Evolutionary conservation across 2,888 invertebrate species (phyloP).

Genomic region (Odontomyia ornata): DNA sequence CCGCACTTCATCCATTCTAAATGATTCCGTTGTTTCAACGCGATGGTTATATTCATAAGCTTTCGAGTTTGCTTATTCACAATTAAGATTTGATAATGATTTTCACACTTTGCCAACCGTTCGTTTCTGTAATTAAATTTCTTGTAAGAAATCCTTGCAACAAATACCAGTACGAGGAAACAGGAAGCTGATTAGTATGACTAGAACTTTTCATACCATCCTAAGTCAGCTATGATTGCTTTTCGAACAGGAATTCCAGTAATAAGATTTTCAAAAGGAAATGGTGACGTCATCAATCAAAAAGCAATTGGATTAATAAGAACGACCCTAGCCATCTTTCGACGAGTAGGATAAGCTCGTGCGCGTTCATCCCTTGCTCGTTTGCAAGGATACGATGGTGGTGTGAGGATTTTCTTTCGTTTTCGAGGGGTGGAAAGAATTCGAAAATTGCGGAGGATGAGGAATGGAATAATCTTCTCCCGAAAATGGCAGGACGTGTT

Average conservation of each 20-base stretch:
- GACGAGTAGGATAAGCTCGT: conserved; percentile 39
- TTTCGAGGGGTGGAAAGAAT: background rate
- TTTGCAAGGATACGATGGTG: background rate
- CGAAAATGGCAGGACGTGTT: conserved; percentile 33
- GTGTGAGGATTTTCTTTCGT: conserved; percentile 31
- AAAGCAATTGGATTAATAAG: conserved; percentile 39
- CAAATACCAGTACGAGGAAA: too few species aligned
- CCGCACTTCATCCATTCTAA: background rate
- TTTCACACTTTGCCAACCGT: background rate
- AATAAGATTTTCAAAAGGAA: conserved; percentile 43
- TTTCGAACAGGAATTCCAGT: conserved; percentile 25
- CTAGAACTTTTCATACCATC: background rate
- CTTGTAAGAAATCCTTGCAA: too few species aligned
- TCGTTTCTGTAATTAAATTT: conserved; percentile 15
- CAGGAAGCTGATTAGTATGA: background rate
- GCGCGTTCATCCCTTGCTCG: conserved; percentile 32
- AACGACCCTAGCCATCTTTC: conserved; percentile 44
- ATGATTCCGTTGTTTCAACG: conserved; percentile 1
- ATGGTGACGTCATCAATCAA: conserved; percentile 45
- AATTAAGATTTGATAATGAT: background rate
- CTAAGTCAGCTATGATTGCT: conserved; percentile 1
- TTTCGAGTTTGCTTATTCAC: background rate
- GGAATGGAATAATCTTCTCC: too few species aligned
- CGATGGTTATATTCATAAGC: background rate
- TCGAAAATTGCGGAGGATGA: too few species aligned